Evolutionary conservation across 2,888 invertebrate species (phyloP).

Genomic region (Pheosia gnoma): DNA sequence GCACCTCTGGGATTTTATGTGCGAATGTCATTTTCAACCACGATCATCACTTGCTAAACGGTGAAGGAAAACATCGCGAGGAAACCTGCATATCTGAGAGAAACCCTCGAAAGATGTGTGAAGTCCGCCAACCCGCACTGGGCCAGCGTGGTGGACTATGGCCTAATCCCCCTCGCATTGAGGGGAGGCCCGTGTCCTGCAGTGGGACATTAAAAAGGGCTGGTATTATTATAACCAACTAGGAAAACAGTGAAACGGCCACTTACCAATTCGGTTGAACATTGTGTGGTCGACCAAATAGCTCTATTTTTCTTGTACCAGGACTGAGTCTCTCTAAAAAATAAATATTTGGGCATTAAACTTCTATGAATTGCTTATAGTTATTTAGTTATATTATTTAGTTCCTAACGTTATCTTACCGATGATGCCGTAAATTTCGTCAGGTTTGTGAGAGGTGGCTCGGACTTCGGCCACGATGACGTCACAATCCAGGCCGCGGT

Average conservation of each 20-base stretch:
- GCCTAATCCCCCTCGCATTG: too few species aligned
- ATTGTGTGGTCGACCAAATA: constrained; percentile 98
- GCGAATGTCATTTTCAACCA: too few species aligned
- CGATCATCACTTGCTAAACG: too few species aligned
- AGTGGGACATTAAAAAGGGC: too few species aligned
- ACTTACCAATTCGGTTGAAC: constrained; percentile 97
- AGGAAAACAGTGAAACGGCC: not conserved
- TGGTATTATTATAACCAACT: too few species aligned
- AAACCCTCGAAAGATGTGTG: too few species aligned
- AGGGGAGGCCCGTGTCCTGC: too few species aligned
- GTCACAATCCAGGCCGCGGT: constrained; percentile 97
- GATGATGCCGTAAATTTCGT: constrained; percentile 99
- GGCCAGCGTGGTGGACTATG: too few species aligned
- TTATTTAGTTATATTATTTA: not conserved
- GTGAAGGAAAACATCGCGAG: too few species aligned
- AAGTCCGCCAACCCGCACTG: too few species aligned
- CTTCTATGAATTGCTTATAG: not conserved
- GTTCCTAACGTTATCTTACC: constrained; percentile 47
- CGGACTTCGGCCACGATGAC: constrained; percentile 99
- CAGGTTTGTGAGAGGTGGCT: constrained; percentile 99
- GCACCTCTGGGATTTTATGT: too few species aligned
- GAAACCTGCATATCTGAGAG: too few species aligned
- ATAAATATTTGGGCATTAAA: not conserved
- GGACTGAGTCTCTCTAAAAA: constrained; percentile 94
- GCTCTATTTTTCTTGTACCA: constrained; percentile 97